Conservation (phyloP, 2,888 invertebrate species). For the Euphydryas editha region DNA sequence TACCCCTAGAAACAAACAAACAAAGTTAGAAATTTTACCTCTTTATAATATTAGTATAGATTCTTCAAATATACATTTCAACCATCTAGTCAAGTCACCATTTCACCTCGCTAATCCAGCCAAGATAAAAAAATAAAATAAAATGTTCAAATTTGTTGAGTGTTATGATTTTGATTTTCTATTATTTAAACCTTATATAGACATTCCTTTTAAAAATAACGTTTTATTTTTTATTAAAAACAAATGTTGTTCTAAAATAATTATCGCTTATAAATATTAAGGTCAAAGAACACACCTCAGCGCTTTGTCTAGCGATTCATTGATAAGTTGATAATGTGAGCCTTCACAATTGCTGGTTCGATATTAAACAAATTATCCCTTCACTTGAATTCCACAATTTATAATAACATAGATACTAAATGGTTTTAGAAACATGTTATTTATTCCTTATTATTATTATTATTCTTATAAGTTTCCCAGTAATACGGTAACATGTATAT, state of each 20-base stretch:
- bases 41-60: no score
- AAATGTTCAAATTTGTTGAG: no score
- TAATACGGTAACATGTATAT: neutral
- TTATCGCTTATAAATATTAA: neutral
- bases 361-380: conserved; percentile 7
- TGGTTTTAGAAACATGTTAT: neutral
- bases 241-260: neutral
- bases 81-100: no score
- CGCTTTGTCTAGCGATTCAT: neutral
- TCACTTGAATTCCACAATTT: conserved; percentile 3
- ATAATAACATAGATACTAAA: conserved; percentile 1
- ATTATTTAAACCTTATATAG: no score
- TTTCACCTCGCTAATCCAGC: no score
- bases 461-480: neutral
- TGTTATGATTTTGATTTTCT: no score
- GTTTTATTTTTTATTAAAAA: no score
- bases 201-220: no score
- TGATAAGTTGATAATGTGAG: conserved; percentile 1
- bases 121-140: no score
- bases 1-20: no score
- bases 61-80: no score
- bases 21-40: no score
- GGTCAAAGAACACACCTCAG: neutral
- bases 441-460: neutral
- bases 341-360: conserved; percentile 7